These are phyloP conservation scores for Enteromius thamalakanensis DNA, from an alignment of 2,797 vertebrate species.

Conservation along the genomic window DNA sequence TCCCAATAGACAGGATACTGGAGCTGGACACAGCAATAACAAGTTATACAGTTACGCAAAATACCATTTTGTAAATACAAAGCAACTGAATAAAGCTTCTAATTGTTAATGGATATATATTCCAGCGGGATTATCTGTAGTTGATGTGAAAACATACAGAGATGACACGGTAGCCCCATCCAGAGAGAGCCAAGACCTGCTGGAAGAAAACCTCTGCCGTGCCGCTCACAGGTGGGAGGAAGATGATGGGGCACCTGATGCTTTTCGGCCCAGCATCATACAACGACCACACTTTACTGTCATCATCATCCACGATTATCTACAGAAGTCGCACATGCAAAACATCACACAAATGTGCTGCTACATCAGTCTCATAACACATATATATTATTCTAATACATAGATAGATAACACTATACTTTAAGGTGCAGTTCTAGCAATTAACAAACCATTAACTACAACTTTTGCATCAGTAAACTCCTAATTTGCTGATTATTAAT, in stretches of 20 bases:
- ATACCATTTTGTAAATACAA: neutral
- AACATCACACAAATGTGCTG: neutral
- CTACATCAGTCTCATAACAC: neutral
- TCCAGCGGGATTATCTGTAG: neutral
- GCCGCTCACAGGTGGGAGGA: slow-evolving; percentile 95
- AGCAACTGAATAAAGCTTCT: neutral
- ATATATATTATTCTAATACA: neutral
- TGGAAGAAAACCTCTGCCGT: slow-evolving; percentile 98
- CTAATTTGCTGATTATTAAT: too few species aligned
- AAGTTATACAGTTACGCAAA: neutral
- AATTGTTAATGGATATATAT: neutral
- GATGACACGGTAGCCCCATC: slow-evolving; percentile 97
- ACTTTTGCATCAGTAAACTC: too few species aligned
- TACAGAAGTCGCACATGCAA: slow-evolving; percentile 63
- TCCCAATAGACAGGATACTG: slow-evolving; percentile 99
- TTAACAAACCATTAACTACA: too few species aligned
- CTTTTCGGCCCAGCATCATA: slow-evolving; percentile 94
- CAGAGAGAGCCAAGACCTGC: slow-evolving; percentile 92
- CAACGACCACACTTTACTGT: slow-evolving; percentile 97
- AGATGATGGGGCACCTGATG: slow-evolving; percentile 94
- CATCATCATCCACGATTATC: slow-evolving; percentile 98
- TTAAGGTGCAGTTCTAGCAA: too few species aligned
- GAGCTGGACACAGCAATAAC: slow-evolving; percentile 76
- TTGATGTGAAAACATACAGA: slow-evolving; percentile 80
- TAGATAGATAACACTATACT: too few species aligned